Base-by-base conservation (phyloP, 2,113 vertebrate species). In the Oncorhynchus gorbuscha region DNA sequence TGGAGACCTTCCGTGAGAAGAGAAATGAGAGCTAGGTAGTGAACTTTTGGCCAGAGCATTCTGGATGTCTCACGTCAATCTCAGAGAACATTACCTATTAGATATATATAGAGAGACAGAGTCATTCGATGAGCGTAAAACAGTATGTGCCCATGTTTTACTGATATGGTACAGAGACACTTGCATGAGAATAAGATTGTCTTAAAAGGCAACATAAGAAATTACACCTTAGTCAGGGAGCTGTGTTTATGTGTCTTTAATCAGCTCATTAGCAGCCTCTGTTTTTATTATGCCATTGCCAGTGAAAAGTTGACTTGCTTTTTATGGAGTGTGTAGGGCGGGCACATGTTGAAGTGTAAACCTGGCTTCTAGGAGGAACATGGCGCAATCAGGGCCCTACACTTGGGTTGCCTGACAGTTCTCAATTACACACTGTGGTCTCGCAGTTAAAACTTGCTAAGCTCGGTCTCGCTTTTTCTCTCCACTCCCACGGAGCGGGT, bases 281-380 rank as follows among this genome's bases (percentile, higher is more conserved):
- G 85, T 90, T 84, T 86, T 91, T 92, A 91, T 89, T 86, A 85
- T 84, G 85, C 86, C 81, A 86, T 87, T 83, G 82, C 83, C 85
- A 84, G 84, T 75, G 85, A 88, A 89, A 87, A 79, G 84, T 90
- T 92, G 85, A 89, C 90, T 90, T 90, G 83, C 83, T 84, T 90
- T 91, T 92, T 88, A 91, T 85, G 85, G 87, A 84, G 89, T 87
- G 84, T 66, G 76, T 80, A 85, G 88, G 81, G 89, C 72, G 72
- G 82, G 84, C 76, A 24, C 77, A 85, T 76, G 87, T 86, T 89
- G 87, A 88, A 90, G 86, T 85, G 83, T 88, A 86, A 92, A 90
- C 83, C 83, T 73, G 75, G 85, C 86, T 91, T 87, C 86, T 89
- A 81, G 51, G 75, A 89, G 84, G 72, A 87, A 79, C 75, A 74